These are phyloP conservation scores for Heterotilapia buettikoferi DNA, from an alignment of 2,113 vertebrate genomes.

Conservation along the genomic window DNA sequence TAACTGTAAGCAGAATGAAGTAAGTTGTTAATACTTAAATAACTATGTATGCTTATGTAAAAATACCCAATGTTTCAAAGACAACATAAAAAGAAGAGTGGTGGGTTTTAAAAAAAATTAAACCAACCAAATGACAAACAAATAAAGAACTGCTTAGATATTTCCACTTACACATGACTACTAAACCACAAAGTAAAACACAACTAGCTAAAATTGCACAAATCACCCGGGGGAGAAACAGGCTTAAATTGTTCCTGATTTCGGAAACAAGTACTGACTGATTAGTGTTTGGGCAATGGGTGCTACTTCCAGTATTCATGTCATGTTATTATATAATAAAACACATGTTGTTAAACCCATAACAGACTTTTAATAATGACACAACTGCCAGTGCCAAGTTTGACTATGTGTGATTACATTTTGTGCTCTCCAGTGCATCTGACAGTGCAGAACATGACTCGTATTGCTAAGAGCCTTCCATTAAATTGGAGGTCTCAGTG, in stretches of 20 bases:
- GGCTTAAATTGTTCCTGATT: neutral
- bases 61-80: neutral
- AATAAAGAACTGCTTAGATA: neutral
- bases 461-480: neutral
- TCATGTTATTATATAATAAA: neutral
- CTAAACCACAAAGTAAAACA: neutral
- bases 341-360: neutral
- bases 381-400: neutral
- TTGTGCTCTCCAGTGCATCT: neutral
- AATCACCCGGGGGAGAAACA: neutral
- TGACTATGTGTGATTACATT: neutral
- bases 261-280: neutral
- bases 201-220: neutral
- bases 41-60: neutral
- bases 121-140: neutral
- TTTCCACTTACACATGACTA: neutral
- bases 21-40: neutral
- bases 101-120: accelerated
- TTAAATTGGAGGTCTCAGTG: neutral
- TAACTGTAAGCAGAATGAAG: neutral
- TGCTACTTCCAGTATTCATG: neutral
- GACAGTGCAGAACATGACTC: neutral
- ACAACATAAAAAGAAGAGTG: neutral
- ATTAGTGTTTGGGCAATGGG: neutral
- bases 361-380: neutral